Evolutionary conservation across 2,888 invertebrate species (phyloP), one percentile per base, ranked within the genome.

Genomic region (Dryobota labecula): DNA sequence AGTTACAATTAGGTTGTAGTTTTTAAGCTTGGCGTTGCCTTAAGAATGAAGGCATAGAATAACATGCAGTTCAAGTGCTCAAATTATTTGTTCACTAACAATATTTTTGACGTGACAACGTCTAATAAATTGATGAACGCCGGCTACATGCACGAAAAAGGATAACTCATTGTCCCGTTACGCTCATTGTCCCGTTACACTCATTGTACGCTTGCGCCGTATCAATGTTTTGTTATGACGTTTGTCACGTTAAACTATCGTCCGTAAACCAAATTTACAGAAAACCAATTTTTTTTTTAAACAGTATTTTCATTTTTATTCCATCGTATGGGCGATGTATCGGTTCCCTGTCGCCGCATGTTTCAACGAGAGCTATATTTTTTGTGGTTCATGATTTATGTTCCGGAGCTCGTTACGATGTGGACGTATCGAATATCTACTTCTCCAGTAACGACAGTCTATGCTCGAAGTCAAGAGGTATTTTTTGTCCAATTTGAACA

Each of bases 311-410:
- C 1, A 11, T 9, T 33, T 63, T 20, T 36, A 20, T 63, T 15
- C 18, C 11, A 20, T 13, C 2, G 70, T 73, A 79, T 80, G 70
- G 58, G 24, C 70, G 63, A 61, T 49, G 64, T 70, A 68, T 83
- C 56, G 51, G 53, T 51, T 60, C 45, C 51, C 58, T 51, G 57
- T 64, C 70, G 65, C 61, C 73, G 57, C 70, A 51, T 63, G 70
- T 69, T 78, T 83, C 63, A 6, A 30, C 41, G 33, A 41, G 30
- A 54, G 47, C 51, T 71, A 30, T 51, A 56, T 51, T 75, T 82
- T 67, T 71, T 71, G 41, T 56, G 53, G 60, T 57, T n/a, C 53
- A 72, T 71, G 80, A 81, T 79, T 79, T 79, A 79, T 70, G 62
- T 66, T 54, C 27, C 33, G 20, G 13, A 43, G 24, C 41, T 67